phyloP scores from a whole-genome alignment of 2,113 vertebrate species.

The Apus apus region DNA sequence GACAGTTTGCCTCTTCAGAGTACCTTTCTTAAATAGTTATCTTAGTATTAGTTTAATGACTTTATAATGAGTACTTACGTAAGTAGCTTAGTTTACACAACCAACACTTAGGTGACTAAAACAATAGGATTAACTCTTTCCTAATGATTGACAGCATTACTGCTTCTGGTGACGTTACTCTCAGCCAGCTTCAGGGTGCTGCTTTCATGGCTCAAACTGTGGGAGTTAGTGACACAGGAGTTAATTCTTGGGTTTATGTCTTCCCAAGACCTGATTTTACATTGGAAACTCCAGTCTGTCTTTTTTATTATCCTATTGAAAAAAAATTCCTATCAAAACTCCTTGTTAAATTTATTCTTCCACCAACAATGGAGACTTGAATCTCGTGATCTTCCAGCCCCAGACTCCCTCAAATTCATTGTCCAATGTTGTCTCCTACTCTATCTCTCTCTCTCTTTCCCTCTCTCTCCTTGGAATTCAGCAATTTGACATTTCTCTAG shows the following conservation, averaged over 20 bases:
- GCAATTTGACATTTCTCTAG: background rate
- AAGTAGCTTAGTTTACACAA: background rate
- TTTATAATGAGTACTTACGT: background rate
- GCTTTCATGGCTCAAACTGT: background rate
- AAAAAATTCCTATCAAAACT: background rate
- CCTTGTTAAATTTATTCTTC: background rate
- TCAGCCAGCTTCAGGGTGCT: background rate
- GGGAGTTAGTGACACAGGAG: background rate
- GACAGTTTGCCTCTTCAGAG: background rate
- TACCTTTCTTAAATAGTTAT: background rate
- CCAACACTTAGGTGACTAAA: background rate
- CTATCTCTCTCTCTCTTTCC: too few species aligned
- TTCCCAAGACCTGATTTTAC: background rate
- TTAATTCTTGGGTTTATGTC: background rate
- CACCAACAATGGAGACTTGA: fast-evolving
- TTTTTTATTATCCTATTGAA: background rate
- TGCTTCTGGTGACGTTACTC: background rate
- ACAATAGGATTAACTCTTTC: background rate
- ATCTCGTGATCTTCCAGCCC: background rate
- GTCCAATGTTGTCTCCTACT: background rate
- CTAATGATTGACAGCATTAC: background rate
- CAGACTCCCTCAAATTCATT: background rate
- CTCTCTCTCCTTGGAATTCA: background rate
- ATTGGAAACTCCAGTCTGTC: background rate
- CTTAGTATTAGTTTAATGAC: background rate